These are phyloP conservation scores for Lathronympha strigana DNA, from an alignment of 2,888 invertebrate species.

Conservation along the genomic window DNA sequence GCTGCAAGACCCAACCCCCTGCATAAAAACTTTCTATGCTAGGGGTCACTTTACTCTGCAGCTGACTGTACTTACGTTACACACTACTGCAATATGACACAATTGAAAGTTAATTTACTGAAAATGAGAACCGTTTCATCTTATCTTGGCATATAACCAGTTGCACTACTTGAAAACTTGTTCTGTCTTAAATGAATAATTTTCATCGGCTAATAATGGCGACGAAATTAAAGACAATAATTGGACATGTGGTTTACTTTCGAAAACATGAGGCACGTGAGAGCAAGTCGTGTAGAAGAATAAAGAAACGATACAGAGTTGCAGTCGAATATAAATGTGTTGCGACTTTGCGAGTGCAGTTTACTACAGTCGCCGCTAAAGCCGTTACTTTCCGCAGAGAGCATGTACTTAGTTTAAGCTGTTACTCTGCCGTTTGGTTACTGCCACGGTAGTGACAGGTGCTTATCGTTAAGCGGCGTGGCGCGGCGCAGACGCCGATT, in stretches of 20 bases:
- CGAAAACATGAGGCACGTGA: slow-evolving; percentile 21
- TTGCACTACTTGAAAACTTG: slow-evolving; percentile 18
- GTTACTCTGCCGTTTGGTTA: slow-evolving; percentile 8
- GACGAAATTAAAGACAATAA: slow-evolving; percentile 13
- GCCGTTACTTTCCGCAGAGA: too few species aligned
- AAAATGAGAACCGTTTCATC: slow-evolving; percentile 3
- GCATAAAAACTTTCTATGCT: too few species aligned
- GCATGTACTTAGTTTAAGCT: too few species aligned
- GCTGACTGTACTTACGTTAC: too few species aligned
- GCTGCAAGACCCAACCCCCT: too few species aligned
- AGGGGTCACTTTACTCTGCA: too few species aligned
- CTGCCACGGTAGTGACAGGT: slow-evolving; percentile 34
- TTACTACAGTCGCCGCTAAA: too few species aligned
- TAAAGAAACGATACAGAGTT: neutral
- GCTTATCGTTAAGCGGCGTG: slow-evolving; percentile 38
- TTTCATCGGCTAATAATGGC: slow-evolving; percentile 7
- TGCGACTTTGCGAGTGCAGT: too few species aligned
- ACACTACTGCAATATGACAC: neutral
- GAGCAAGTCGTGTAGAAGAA: slow-evolving; percentile 8
- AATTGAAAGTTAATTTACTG: slow-evolving; percentile 1
- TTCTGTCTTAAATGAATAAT: slow-evolving; percentile 16
- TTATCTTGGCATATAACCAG: slow-evolving; percentile 13
- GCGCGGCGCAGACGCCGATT: slow-evolving; percentile 51
- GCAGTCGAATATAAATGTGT: neutral
- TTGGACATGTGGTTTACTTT: slow-evolving; percentile 28